Conservation (phyloP, 2,113 vertebrate species). For the Progne subis region DNA sequence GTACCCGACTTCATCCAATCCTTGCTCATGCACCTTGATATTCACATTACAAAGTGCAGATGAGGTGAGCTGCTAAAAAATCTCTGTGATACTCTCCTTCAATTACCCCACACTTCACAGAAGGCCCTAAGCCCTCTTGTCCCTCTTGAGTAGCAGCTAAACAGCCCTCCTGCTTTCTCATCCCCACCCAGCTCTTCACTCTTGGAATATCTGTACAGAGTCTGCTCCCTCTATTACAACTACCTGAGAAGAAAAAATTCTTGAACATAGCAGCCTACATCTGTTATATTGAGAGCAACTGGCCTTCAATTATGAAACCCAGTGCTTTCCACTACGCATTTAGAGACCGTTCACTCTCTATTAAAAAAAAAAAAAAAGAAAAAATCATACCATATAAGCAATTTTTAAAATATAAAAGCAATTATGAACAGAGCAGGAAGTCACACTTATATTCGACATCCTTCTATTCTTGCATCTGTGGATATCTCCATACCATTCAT, state of each 20-base stretch:
- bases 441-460: background rate
- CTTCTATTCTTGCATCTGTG: background rate
- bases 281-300: background rate
- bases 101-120: background rate
- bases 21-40: background rate
- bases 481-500: background rate
- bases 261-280: background rate
- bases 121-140: background rate
- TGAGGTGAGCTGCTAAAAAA: fast-evolving
- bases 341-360: background rate
- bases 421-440: background rate
- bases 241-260: background rate
- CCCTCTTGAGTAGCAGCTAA: background rate
- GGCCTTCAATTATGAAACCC: background rate
- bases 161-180: background rate
- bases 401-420: background rate
- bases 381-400: background rate
- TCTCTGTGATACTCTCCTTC: background rate
- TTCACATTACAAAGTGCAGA: fast-evolving
- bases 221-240: background rate
- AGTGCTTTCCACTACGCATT: background rate
- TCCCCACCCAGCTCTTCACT: background rate
- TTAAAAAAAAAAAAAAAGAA: background rate
- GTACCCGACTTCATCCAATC: background rate
- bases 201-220: background rate